Conservation (phyloP, 2,888 invertebrate genomes). For the Cactoblastis cactorum region DNA sequence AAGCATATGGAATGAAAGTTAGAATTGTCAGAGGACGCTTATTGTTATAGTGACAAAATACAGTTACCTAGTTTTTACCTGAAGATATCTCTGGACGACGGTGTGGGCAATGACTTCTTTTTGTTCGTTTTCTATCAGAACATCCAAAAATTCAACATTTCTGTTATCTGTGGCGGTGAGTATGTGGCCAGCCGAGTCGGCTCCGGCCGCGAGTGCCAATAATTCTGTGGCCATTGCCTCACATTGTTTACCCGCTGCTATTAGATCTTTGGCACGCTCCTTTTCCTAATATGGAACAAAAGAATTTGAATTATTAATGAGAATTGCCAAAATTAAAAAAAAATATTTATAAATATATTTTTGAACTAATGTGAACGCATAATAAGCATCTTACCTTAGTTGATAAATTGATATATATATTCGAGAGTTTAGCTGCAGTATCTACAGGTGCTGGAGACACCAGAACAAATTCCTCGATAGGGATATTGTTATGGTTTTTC, state of each 20-base stretch:
- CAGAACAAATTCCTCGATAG: slow-evolving; percentile 97
- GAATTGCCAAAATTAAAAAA: slow-evolving; percentile 15
- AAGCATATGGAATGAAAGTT: slow-evolving; percentile 18
- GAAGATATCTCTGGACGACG: slow-evolving; percentile 97
- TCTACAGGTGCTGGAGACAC: slow-evolving; percentile 99
- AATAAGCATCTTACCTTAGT: slow-evolving; percentile 86
- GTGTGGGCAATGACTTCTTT: slow-evolving; percentile 98
- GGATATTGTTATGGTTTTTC: slow-evolving; percentile 96
- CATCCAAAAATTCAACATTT: slow-evolving; percentile 96
- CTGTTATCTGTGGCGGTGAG: slow-evolving; percentile 96
- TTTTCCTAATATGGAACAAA: slow-evolving; percentile 84
- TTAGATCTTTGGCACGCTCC: slow-evolving; percentile 97
- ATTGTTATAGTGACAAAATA: slow-evolving; percentile 33
- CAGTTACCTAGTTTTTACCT: slow-evolving; percentile 85
- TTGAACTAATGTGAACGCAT: no score
- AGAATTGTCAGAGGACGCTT: background rate
- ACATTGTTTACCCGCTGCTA: slow-evolving; percentile 96
- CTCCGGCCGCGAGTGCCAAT: slow-evolving; percentile 94
- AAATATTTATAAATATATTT: background rate
- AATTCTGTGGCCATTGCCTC: slow-evolving; percentile 99
- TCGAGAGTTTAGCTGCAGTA: slow-evolving; percentile 97
- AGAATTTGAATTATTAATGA: slow-evolving; percentile 27
- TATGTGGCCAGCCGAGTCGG: slow-evolving; percentile 96
- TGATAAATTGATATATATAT: slow-evolving; percentile 92
- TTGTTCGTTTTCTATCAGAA: slow-evolving; percentile 98